Conservation (phyloP, 2,888 invertebrate species). For the Hirtodrosophila confusa region DNA sequence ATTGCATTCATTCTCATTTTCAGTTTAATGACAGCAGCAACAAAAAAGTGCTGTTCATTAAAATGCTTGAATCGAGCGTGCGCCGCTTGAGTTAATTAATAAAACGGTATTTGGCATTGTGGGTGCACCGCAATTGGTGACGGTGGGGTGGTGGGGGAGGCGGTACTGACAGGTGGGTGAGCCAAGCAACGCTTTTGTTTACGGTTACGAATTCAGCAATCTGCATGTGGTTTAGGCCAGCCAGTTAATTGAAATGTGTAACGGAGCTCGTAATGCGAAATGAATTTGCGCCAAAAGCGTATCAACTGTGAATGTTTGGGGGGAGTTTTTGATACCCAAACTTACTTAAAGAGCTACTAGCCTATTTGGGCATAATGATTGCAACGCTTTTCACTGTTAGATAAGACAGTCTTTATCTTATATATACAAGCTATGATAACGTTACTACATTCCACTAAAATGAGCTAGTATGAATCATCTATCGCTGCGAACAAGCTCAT, state of each 20-base stretch:
- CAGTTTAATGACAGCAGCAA: background rate
- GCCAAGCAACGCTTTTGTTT: slow-evolving; percentile 8
- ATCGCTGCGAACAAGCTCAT: slow-evolving; percentile 5
- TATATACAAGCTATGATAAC: slow-evolving; percentile 30
- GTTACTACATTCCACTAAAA: slow-evolving; percentile 30
- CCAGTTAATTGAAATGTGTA: slow-evolving; percentile 34
- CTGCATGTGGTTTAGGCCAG: slow-evolving; percentile 21
- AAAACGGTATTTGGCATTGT: slow-evolving; percentile 34
- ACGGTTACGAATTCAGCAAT: slow-evolving; percentile 20
- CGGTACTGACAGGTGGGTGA: slow-evolving; percentile 15
- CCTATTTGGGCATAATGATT: slow-evolving; percentile 7
- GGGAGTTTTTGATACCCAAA: background rate
- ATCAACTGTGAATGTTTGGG: slow-evolving; percentile 8
- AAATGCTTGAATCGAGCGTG: slow-evolving; percentile 49
- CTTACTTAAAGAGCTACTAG: background rate
- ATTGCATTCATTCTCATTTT: slow-evolving; percentile 1
- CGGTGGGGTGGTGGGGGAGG: background rate
- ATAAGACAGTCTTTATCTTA: slow-evolving; percentile 42
- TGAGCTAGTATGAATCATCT: slow-evolving; percentile 33
- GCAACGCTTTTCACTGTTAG: slow-evolving; percentile 12
- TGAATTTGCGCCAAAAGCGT: slow-evolving; percentile 1
- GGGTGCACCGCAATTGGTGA: slow-evolving; percentile 9
- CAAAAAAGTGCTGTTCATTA: slow-evolving; percentile 54
- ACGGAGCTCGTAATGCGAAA: background rate
- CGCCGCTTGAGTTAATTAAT: slow-evolving; percentile 64